Evolutionary conservation across 2,113 vertebrate species (phyloP).

Genomic region (Oncorhynchus masou): DNA sequence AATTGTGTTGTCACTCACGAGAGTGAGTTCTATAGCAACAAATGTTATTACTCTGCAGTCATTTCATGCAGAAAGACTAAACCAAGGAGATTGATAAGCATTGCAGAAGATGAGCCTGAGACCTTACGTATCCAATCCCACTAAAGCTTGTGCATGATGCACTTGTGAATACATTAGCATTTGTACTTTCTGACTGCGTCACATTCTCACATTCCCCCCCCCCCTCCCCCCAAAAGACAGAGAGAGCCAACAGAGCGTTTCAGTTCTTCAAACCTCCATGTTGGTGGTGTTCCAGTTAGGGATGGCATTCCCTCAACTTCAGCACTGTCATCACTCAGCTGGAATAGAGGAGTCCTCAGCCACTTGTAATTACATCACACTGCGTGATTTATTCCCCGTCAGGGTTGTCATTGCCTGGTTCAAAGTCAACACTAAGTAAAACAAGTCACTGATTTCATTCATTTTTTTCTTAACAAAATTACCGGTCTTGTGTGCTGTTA

Average conservation of each 20-base stretch:
- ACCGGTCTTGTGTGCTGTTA: background rate
- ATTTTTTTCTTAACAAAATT: background rate
- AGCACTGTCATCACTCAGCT: conserved; percentile 33
- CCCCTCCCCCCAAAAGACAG: no score
- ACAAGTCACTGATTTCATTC: no score
- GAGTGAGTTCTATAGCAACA: no score
- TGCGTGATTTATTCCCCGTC: conserved; percentile 55
- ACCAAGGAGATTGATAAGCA: no score
- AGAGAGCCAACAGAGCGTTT: background rate
- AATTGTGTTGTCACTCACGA: no score
- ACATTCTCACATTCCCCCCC: background rate
- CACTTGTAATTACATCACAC: conserved; percentile 46
- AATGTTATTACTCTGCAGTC: no score
- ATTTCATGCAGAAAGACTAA: no score
- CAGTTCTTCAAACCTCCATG: background rate
- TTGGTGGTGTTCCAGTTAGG: background rate
- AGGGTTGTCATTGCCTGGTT: conserved; percentile 44
- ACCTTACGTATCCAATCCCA: no score
- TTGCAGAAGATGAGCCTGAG: no score
- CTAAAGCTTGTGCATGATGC: background rate
- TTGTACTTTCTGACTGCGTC: background rate
- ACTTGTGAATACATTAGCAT: background rate
- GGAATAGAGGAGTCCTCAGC: conserved; percentile 16
- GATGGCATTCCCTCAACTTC: conserved; percentile 24
- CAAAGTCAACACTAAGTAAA: conserved; percentile 35